Evolutionary conservation across 2,888 invertebrate species (phyloP), one percentile per base, ranked within the genome.

Genomic region (Anodontia alba): DNA sequence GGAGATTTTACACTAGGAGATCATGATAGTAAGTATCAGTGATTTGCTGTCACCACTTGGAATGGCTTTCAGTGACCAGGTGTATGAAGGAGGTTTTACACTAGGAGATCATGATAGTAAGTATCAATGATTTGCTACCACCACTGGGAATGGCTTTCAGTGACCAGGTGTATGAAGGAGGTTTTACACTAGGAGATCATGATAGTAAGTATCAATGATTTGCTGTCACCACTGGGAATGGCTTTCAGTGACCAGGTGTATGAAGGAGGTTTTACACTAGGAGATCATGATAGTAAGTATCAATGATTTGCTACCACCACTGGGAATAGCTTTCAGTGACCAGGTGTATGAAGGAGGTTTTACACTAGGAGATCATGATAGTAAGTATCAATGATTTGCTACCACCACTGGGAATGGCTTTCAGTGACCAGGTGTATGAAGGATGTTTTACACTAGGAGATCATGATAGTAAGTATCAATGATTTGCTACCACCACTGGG

Each of bases 41-140:
- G 98, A 98, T 91, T 95, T 99, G 17, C 95, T 99, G 0, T 93
- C 97, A 95, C 96, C 96, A 1, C 97, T 98, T 96, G 97, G 97
- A 90, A 97, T 99, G 90, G 97, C 97, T 17, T 96, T 99, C 88
- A 94, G 95, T 88, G 95, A 95, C 86, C 88, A 92, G 73, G 95
- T 95, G 7, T 95, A 92, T 89, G 98, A 98, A 94, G 98, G 98
- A 0, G 96, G 97, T 87, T 98, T 97, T 94, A 96, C 96, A 81
- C 95, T 99, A 80, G 98, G 97, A 20, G 97, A 97, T 77, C 97
- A 98, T 92, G 96, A 96, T 57, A 97, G 94, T 95, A 89, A 92
- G 94, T n/a, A 38, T 38, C 12, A 38, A 38, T 38, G 38, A 38
- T 8, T 12, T 38, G 12, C 38, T 38, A 5, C 12, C 38, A 38